Evolutionary conservation across 1,140 invertebrate genomes (phyloP).

Genomic region (Leptinotarsa defecta): DNA sequence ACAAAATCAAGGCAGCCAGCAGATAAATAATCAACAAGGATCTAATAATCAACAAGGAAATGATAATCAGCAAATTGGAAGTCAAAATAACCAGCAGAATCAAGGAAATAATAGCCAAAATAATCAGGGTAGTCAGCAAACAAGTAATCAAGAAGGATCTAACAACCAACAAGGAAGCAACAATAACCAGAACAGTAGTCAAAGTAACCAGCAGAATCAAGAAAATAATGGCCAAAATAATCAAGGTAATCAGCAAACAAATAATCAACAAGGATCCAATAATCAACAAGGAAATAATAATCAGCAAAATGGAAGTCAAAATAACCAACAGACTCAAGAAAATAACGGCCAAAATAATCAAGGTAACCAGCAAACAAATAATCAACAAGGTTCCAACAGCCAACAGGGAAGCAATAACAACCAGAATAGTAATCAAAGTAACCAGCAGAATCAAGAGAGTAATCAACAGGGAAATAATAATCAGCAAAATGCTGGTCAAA

Average conservation of each 20-base stretch:
- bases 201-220: constrained; percentile 20
- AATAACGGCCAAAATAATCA: constrained; percentile 9
- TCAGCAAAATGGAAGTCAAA: constrained; percentile 22
- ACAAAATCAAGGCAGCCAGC: not conserved
- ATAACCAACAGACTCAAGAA: constrained; percentile 20
- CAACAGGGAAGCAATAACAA: constrained; percentile 41
- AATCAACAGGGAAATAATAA: constrained; percentile 33
- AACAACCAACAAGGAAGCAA: not conserved
- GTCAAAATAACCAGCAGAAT: constrained; percentile 20
- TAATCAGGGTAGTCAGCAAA: constrained; percentile 29
- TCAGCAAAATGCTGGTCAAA: constrained; percentile 37
- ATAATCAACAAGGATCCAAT: constrained; percentile 9
- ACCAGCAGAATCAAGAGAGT: constrained; percentile 35
- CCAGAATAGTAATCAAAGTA: constrained; percentile 35
- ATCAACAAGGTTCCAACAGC: constrained; percentile 36
- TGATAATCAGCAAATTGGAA: not conserved
- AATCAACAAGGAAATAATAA: constrained; percentile 36
- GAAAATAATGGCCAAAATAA: constrained; percentile 23
- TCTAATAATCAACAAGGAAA: not conserved
- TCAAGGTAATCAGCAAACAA: constrained; percentile 33
- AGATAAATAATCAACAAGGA: constrained; percentile 9
- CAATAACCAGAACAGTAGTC: not conserved
- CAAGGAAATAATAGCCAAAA: not conserved
- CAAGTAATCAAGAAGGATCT: constrained; percentile 3
- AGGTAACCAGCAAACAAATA: not conserved